Evolutionary conservation across 2,888 invertebrate genomes (phyloP).

Genomic region (Eristalinus sepulchralis): DNA sequence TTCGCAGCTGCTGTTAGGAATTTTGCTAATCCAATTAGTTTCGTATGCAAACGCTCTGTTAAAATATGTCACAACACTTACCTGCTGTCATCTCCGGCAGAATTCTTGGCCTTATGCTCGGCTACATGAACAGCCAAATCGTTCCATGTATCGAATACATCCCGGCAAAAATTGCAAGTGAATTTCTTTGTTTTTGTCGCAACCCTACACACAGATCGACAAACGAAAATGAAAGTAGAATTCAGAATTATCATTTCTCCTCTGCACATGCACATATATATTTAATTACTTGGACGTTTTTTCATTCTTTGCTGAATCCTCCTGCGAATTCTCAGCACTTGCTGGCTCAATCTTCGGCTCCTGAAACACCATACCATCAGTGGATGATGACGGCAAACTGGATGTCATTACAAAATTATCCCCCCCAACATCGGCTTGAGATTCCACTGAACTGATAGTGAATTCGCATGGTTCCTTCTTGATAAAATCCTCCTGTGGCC

Average conservation of each 20-base stretch:
- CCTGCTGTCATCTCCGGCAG: slow-evolving; percentile 40
- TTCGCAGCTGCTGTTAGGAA: slow-evolving; percentile 25
- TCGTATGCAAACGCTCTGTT: no score
- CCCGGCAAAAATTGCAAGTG: slow-evolving; percentile 59
- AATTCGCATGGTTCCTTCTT: slow-evolving; percentile 60
- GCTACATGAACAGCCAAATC: slow-evolving; percentile 48
- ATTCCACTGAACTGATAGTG: slow-evolving; percentile 51
- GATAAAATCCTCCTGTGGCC: slow-evolving; percentile 37
- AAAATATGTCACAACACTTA: background rate
- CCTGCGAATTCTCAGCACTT: slow-evolving; percentile 43
- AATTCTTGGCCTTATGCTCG: slow-evolving; percentile 43
- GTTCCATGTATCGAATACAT: slow-evolving; percentile 56
- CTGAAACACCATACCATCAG: slow-evolving; percentile 21
- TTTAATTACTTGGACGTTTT: slow-evolving; percentile 36
- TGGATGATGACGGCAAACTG: slow-evolving; percentile 17
- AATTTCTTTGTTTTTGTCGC: slow-evolving; percentile 39
- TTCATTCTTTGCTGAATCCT: slow-evolving; percentile 10
- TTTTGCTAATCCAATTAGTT: background rate
- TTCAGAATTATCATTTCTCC: background rate
- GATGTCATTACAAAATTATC: slow-evolving; percentile 19
- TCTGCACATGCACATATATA: background rate
- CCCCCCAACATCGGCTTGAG: slow-evolving; percentile 21
- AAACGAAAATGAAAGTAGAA: background rate
- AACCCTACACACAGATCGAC: background rate
- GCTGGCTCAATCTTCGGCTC: slow-evolving; percentile 58